Conservation (phyloP, 2,888 invertebrate genomes). For the Cetonia aurata region DNA sequence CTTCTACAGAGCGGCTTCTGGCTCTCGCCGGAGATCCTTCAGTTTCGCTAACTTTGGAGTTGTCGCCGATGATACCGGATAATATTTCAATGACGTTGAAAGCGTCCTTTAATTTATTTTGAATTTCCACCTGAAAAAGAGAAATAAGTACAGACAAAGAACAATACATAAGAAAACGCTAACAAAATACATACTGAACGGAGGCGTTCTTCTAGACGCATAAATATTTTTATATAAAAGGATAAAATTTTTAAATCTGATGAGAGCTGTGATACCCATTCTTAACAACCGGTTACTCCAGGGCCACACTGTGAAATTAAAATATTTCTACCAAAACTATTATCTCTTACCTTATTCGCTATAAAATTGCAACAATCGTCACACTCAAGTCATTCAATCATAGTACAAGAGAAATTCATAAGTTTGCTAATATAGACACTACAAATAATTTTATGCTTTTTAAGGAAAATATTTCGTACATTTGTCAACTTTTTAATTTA, state of each 20-base stretch:
- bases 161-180: constrained; percentile 33
- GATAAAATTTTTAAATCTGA: constrained; percentile 54
- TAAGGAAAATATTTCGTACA: no score
- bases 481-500: no score
- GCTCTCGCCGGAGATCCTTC: constrained; percentile 51
- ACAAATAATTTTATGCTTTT: no score
- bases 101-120: constrained; percentile 84
- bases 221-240: constrained; percentile 55
- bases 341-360: constrained; percentile 45
- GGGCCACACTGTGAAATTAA: constrained; percentile 61
- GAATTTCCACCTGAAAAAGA: constrained; percentile 77
- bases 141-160: constrained; percentile 42
- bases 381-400: constrained; percentile 44
- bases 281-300: constrained; percentile 51
- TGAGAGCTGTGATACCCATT: constrained; percentile 51
- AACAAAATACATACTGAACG: constrained; percentile 60
- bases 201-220: constrained; percentile 49
- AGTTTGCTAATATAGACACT: background rate
- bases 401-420: constrained; percentile 21
- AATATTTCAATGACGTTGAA: constrained; percentile 91
- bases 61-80: constrained; percentile 86
- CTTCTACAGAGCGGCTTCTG: constrained; percentile 16
- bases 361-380: constrained; percentile 29
- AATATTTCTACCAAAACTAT: constrained; percentile 59
- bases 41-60: constrained; percentile 66